Conservation (phyloP, 2,888 invertebrate species). For the Eucera pruinosa region DNA sequence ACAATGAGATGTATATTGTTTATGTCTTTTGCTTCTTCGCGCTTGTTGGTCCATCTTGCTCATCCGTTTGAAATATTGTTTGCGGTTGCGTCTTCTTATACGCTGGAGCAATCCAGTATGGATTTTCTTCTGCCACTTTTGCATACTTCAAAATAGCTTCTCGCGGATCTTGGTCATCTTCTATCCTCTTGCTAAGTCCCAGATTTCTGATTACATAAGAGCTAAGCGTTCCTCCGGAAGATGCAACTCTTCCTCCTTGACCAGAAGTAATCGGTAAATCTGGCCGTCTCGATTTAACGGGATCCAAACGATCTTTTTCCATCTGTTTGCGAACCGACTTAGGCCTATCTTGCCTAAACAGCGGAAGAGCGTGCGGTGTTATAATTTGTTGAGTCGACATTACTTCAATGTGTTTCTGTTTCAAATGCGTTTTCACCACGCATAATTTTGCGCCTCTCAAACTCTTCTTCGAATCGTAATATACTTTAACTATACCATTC, state of each 20-base stretch:
- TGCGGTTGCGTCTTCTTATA: slow-evolving; percentile 95
- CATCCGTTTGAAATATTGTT: slow-evolving; percentile 89
- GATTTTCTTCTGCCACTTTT: slow-evolving; percentile 97
- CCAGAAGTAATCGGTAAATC: slow-evolving; percentile 95
- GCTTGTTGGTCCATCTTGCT: slow-evolving; percentile 85
- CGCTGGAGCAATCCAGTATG: slow-evolving; percentile 98
- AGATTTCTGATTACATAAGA: slow-evolving; percentile 98
- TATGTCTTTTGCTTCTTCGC: slow-evolving; percentile 86
- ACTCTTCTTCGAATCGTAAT: slow-evolving; percentile 95
- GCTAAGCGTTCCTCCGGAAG: slow-evolving; percentile 97
- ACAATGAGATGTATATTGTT: slow-evolving; percentile 1
- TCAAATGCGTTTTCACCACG: slow-evolving; percentile 91
- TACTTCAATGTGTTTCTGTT: slow-evolving; percentile 93
- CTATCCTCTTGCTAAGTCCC: slow-evolving; percentile 95
- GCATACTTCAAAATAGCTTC: slow-evolving; percentile 98
- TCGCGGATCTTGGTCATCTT: slow-evolving; percentile 96
- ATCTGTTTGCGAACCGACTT: slow-evolving; percentile 95
- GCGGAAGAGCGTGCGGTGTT: slow-evolving; percentile 97
- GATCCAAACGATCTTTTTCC: slow-evolving; percentile 95
- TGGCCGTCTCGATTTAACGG: slow-evolving; percentile 92
- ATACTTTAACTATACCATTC: slow-evolving; percentile 95
- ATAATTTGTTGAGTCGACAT: slow-evolving; percentile 96
- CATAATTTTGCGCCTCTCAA: slow-evolving; percentile 96
- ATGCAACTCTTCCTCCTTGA: slow-evolving; percentile 96
- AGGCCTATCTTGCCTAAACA: slow-evolving; percentile 96